Evolutionary conservation across 2,888 invertebrate genomes (phyloP).

Genomic region (Tenthredo scrophulariae): DNA sequence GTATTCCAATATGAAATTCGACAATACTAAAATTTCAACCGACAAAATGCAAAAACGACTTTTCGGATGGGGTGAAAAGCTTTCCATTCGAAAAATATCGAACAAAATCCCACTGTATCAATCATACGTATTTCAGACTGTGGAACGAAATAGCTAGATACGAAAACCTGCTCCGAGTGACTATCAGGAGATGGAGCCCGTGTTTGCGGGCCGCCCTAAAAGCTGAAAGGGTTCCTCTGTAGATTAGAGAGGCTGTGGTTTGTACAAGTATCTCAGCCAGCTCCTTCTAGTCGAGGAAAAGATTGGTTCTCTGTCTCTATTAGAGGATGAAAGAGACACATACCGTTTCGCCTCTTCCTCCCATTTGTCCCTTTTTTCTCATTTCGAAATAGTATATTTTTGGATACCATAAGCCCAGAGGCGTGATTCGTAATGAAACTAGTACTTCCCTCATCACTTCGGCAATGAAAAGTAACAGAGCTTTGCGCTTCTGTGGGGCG

Average conservation of each 20-base stretch:
- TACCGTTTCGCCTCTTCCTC: constrained; percentile 53
- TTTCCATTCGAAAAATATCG: not conserved
- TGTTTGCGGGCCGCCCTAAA: constrained; percentile 71
- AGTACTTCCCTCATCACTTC: not conserved
- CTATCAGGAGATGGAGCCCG: not conserved
- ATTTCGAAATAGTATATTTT: not conserved
- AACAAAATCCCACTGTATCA: not conserved
- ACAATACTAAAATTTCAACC: not conserved
- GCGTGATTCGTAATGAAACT: not conserved
- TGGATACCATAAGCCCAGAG: not conserved
- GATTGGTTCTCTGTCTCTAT: constrained; percentile 68
- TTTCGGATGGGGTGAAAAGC: not conserved
- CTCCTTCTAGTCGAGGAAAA: constrained; percentile 58
- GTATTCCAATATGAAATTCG: not conserved
- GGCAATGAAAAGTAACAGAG: not conserved
- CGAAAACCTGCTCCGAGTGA: not conserved
- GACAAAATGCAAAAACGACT: not conserved
- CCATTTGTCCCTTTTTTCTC: not conserved
- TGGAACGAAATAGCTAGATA: not conserved
- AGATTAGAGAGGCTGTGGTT: constrained; percentile 68
- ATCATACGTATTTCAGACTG: not conserved
- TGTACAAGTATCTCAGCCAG: constrained; percentile 62
- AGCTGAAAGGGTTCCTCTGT: constrained; percentile 73
- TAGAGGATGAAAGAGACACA: constrained; percentile 57
- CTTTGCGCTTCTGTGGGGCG: not conserved